Conservation (phyloP, 2,797 vertebrate genomes). For the Halcyon badia region DNA sequence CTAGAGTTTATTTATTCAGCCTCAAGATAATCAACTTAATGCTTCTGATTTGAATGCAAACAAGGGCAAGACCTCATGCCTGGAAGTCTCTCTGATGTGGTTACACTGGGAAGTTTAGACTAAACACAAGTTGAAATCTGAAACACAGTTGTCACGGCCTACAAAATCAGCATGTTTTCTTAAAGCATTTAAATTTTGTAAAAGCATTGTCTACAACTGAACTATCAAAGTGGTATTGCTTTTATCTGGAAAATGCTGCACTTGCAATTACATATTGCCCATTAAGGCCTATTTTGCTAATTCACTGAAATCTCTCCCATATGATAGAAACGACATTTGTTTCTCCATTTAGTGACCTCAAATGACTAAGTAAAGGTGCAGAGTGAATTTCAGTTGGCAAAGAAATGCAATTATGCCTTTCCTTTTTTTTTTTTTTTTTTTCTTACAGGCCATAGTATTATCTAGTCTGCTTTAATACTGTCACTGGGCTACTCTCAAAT, state of each 20-base stretch:
- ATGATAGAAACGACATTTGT: neutral
- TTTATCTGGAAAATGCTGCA: slow-evolving; percentile 30
- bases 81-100: slow-evolving; percentile 67
- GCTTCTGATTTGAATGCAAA: slow-evolving; percentile 72
- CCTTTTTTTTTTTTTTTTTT: neutral
- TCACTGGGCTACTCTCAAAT: neutral
- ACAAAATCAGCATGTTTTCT: slow-evolving; percentile 55
- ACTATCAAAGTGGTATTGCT: slow-evolving; percentile 7
- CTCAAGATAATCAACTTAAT: slow-evolving; percentile 74
- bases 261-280: slow-evolving; percentile 14
- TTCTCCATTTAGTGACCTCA: slow-evolving; percentile 9
- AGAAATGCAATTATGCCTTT: neutral
- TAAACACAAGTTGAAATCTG: slow-evolving; percentile 68
- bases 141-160: slow-evolving; percentile 62
- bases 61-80: slow-evolving; percentile 65
- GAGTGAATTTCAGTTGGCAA: neutral
- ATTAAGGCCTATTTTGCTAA: slow-evolving; percentile 14
- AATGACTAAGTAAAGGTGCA: neutral
- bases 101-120: slow-evolving; percentile 70
- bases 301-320: slow-evolving; percentile 36
- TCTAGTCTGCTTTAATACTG: neutral
- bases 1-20: slow-evolving; percentile 53
- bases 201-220: slow-evolving; percentile 31
- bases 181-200: neutral
- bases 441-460: neutral